Conservation (phyloP, 1,140 invertebrate genomes). For the Ceratosolen solmsi region DNA sequence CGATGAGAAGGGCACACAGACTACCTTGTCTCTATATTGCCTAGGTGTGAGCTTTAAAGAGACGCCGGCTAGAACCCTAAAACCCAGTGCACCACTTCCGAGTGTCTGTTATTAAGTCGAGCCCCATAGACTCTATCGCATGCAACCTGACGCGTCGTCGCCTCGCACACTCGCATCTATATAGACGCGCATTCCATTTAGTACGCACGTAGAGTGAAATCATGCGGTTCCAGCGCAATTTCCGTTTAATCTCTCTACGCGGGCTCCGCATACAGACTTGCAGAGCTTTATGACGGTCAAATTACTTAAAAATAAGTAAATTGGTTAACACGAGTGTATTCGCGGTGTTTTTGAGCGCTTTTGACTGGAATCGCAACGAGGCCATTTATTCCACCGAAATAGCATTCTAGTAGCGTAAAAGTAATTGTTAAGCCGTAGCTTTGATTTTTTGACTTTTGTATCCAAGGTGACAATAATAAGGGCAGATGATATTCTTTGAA, state of each 20-base stretch:
- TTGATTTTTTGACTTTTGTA: too few relatives aligned
- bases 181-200: conserved; percentile 15
- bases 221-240: conserved; percentile 37
- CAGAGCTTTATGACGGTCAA: not conserved
- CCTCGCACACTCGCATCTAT: conserved; percentile 2
- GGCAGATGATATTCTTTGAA: too few relatives aligned
- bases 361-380: too few relatives aligned
- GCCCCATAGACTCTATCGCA: conserved; percentile 13
- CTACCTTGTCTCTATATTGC: conserved; percentile 1
- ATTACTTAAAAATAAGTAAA: conserved; percentile 4
- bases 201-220: not conserved
- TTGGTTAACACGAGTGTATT: too few relatives aligned
- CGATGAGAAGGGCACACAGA: not conserved
- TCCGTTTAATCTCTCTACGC: conserved; percentile 44
- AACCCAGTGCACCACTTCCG: conserved; percentile 43
- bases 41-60: not conserved
- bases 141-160: not conserved
- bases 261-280: not conserved
- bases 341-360: too few relatives aligned
- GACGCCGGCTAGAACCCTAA: not conserved
- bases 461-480: too few relatives aligned
- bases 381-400: too few relatives aligned
- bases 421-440: too few relatives aligned
- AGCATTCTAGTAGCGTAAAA: too few relatives aligned
- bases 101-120: conserved; percentile 38